Evolutionary conservation across 2,888 invertebrate species (phyloP), one percentile per base, ranked within the genome.

Genomic region (Clistopyga incitator): DNA sequence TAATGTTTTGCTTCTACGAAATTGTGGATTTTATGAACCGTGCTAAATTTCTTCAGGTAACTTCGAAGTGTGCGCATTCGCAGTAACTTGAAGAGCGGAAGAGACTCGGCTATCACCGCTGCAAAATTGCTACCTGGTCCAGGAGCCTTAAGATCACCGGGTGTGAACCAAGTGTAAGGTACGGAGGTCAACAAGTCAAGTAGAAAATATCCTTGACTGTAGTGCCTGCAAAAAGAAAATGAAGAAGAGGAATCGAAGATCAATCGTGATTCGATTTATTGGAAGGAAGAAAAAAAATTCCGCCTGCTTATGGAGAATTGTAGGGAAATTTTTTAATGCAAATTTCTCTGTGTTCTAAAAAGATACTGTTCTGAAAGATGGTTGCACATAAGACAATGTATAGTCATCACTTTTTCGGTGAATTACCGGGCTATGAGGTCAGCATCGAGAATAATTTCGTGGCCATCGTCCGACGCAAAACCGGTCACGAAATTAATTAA

Each of bases 401-500:
- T 38, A 38, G 1, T 38, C 0, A 29, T 59, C 29, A 29, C 13
- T 59, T 59, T 15, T 59, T 59, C 23, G 15, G 1, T 8, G 23
- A 34, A 76, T 67, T 80, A 91, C 92, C 89, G 84, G 11, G 81
- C 77, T 59, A 90, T 88, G 10, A 88, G 68, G 15, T 65, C n/a
- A 3, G 90, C 88, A 70, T 91, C 88, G 0, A 92, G 84, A 72
- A 88, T 84, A 65, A 91, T 88, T 72, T 91, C 90, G 45, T 89
- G 88, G 8, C 89, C 88, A 25, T 90, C 88, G 0, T 45, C 42
- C 0, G 89, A 88, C 3, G 74, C 79, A 71, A 86, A 91, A 29
- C 93, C 93, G 3, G 92, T 92, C 4, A 93, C 81, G 68, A 92
- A 93, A 84, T 90, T 91, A 15, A 93, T 74, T 3, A 87, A n/a